Evolutionary conservation across 1,140 invertebrate genomes (phyloP), one percentile per base, ranked within the genome.

Genomic region (Trichonephila clavata): DNA sequence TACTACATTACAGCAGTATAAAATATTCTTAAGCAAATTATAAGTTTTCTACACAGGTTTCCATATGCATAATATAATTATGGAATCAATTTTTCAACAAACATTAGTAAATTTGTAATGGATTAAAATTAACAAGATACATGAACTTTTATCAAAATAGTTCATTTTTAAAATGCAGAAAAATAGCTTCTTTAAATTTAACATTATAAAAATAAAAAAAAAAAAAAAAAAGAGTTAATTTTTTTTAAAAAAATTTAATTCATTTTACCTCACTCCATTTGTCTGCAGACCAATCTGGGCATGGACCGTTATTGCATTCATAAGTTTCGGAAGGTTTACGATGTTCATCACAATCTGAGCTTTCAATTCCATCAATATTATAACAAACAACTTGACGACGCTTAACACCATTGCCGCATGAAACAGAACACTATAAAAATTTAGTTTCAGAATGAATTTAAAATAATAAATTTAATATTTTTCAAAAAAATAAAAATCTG

Each of bases 351-450:
- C 97, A 97, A 3, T 91, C 71, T n/a, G 94, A 92, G 68, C 94
- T 94, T 39, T 57, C 43, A 61, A 84, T 93, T 50, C n/a, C 24
- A 71, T 87, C 94, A 80, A 60, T 24, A 59, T 94, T 95, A 81
- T 96, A 95, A 94, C 97, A 97, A n/a, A 96, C 96, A 10, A 97
- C 97, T 27, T 96, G 95, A 71, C 97, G 96, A 2, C 95, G 96
- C 94, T 96, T 97, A 27, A 95, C 95, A 6, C 97, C 97, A 5
- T 95, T 96, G 8, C 96, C 97, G 94, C 97, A 97, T 0, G 96
- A 95, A 94, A 96, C 96, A 0, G 97, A 97, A 94, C 96, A 96
- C 95, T 96, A 94, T 65, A n/a, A 83, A 83, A 91, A 81, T 59
- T 24, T 24, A 90, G 63, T 50, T 50, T 50, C 7, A 50, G 50